A percentile compares a stretch with the other conserved stretches of the same genome.
phyloP scores from a whole-genome alignment of 2,113 vertebrate species.

The Saimiri boliviensis region DNA sequence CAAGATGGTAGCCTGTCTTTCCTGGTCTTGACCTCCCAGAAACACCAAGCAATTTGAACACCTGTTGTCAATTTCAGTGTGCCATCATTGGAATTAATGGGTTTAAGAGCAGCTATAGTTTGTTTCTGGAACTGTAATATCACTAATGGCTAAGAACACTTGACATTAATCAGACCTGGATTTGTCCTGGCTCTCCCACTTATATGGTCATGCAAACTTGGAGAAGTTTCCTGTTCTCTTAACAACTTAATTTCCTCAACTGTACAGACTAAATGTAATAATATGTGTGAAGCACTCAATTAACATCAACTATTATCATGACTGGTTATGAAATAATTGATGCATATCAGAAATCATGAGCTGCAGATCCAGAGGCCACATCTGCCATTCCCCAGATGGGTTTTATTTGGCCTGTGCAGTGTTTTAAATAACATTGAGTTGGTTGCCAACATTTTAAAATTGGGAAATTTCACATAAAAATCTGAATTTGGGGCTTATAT shows the following conservation, averaged over 20 bases:
- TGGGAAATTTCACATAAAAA: conserved; percentile 58
- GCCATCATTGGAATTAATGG: not conserved
- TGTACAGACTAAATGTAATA: not conserved
- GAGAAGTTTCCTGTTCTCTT: not conserved
- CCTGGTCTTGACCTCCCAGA: not conserved
- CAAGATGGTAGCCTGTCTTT: not conserved
- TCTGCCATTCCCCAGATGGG: not conserved
- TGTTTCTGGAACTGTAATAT: conserved; percentile 4
- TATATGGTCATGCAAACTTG: not conserved
- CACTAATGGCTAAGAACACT: not conserved
- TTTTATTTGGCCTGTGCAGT: conserved; percentile 1
- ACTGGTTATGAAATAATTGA: not conserved
- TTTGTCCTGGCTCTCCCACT: not conserved
- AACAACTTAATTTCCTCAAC: not conserved
- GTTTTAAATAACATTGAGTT: conserved; percentile 57
- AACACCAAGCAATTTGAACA: not conserved
- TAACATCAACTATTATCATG: not conserved
- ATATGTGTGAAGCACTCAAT: not conserved
- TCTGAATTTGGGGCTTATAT: conserved; percentile 20
- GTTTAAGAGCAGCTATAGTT: not conserved
- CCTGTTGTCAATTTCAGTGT: not conserved
- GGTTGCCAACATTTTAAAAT: conserved; percentile 54
- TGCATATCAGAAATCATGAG: not conserved
- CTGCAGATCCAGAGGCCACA: not conserved
- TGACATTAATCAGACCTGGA: not conserved